Base-by-base conservation (phyloP, 1,140 invertebrate genomes). In the Battus philenor region DNA sequence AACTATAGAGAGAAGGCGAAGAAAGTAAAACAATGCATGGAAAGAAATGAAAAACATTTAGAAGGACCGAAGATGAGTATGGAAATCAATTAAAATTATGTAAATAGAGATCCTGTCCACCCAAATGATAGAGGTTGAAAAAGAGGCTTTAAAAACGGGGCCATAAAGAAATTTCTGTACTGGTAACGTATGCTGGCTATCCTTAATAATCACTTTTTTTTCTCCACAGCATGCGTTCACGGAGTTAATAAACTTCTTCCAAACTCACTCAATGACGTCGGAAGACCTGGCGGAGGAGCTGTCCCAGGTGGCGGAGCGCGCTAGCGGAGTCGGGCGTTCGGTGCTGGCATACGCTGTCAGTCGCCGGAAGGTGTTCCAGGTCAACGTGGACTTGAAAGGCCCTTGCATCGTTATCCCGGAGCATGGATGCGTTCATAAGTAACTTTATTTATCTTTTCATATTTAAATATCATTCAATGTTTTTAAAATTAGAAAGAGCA, bases 361-460 rank as follows among this genome's bases (percentile, higher is more conserved):
- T 8, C 87, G 91, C 22, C 88, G 89, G 44, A 91, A 92, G 63
- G 90, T 92, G 55, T 87, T 94, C 59, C 90, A 93, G 61, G 61
- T 95, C 1, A 92, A 91, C 66, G 86, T 95, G 22, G 91, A 95
- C 54, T 79, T 95, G 15, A 93, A 92, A 74, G 91, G 93, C 20
- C 94, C 94, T 0, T 94, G 93, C 54, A 75, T 95, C 29, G 90
- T 95, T 1, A 86, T 95, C 50, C 93, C 94, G 1, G 92, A 95
- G 79, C 88, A 90, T 62, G 93, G 93, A 24, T 91, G 92, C 27
- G 74, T 93, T 15, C 90, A 92, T 68, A 93, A 91, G 93, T 94
- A 87, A 76, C 87, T 87, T 10, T 1, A 9, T 6, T n/a, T n/a
- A n/a, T n/a, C 6, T 11, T 20, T 49, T n/a, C n/a, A n/a, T n/a